Evolutionary conservation across 2,113 vertebrate genomes (phyloP).

Genomic region (Dunckerocampus dactyliophorus): DNA sequence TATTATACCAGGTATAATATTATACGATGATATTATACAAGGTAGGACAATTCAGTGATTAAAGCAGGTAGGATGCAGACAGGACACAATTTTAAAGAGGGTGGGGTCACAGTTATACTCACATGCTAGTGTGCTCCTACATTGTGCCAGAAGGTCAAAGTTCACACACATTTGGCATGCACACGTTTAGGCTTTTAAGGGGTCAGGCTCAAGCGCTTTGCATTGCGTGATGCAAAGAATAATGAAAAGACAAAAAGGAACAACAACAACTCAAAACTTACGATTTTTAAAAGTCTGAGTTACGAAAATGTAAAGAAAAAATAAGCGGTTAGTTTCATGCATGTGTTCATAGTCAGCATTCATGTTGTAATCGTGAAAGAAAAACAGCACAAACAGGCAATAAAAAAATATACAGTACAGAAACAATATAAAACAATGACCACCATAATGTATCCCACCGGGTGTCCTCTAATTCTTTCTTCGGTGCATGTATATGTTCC

Average conservation of each 20-base stretch:
- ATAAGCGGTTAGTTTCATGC: slow-evolving; percentile 40
- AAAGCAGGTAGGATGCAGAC: slow-evolving; percentile 9
- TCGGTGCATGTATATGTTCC: no score
- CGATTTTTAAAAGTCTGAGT: slow-evolving; percentile 61
- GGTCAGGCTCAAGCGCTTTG: background rate
- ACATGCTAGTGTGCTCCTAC: slow-evolving; percentile 31
- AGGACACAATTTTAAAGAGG: background rate
- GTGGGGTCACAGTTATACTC: slow-evolving; percentile 34
- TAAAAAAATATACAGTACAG: background rate
- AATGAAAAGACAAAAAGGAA: slow-evolving; percentile 10
- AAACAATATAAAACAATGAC: background rate
- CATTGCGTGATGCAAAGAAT: background rate
- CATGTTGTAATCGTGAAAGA: background rate
- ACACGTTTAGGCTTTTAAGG: slow-evolving; percentile 1
- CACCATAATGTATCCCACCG: background rate
- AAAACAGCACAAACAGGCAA: background rate
- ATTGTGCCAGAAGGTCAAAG: slow-evolving; percentile 36
- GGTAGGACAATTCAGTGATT: background rate
- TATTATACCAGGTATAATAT: no score
- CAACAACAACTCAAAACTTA: slow-evolving; percentile 49
- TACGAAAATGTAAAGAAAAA: slow-evolving; percentile 22
- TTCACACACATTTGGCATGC: slow-evolving; percentile 17
- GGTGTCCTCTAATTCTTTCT: no score
- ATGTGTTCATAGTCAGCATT: slow-evolving; percentile 17
- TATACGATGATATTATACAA: background rate